phyloP scores from a whole-genome alignment of 2,888 invertebrate genomes.

The Agrochola lota region DNA sequence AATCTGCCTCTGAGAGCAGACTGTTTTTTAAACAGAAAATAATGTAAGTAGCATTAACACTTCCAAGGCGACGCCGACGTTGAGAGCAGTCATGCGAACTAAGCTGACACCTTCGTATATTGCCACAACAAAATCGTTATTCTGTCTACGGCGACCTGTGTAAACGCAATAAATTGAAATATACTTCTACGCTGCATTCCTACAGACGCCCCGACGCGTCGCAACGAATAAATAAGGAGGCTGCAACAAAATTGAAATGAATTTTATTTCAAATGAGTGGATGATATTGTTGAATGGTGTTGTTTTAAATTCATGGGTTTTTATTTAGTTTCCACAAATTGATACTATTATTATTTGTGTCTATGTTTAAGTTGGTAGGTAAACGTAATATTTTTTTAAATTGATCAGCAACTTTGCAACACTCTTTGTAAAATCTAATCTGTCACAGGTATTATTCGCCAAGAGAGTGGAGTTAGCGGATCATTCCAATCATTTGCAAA shows the following conservation, averaged over 20 bases:
- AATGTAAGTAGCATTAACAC: constrained; percentile 39
- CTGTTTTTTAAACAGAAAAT: constrained; percentile 17
- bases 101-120: constrained; percentile 58
- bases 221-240: constrained; percentile 57
- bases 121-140: constrained; percentile 64
- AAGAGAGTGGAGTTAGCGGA: neutral
- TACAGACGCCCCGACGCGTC: constrained; percentile 48
- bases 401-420: neutral
- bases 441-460: neutral
- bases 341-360: neutral
- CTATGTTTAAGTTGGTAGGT: too few relatives aligned
- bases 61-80: constrained; percentile 9
- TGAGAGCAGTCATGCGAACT: constrained; percentile 43
- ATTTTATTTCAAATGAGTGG: constrained; percentile 24
- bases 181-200: constrained; percentile 65
- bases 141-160: constrained; percentile 53
- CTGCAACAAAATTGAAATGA: constrained; percentile 35
- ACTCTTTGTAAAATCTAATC: neutral
- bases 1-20: constrained; percentile 1
- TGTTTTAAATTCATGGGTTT: neutral
- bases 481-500: neutral
- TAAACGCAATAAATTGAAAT: constrained; percentile 70
- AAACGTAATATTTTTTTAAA: neutral
- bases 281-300: constrained; percentile 10
- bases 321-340: neutral